Base-by-base conservation (phyloP, 2,888 invertebrate species). In the Folsomia manolachei region DNA sequence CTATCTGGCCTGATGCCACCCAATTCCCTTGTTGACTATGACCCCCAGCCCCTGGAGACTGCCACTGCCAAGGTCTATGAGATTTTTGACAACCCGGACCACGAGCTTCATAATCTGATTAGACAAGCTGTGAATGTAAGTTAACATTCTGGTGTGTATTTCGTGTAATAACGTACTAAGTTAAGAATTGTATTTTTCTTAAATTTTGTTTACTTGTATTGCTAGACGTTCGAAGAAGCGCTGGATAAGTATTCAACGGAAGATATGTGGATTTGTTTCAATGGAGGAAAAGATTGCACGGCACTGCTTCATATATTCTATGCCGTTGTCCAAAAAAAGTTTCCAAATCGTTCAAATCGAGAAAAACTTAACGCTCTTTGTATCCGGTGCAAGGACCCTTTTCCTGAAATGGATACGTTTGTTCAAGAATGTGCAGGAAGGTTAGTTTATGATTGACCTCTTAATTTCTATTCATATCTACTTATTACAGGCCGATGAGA, bases 241-340 rank as follows among this genome's bases (percentile, higher is more conserved):
- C 24, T 90, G 80, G 83, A 85, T 63, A 82, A 86, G 66, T 94
- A 89, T 83, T 86, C 88, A n/a, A 86, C 88, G n/a, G 83, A 90
- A 23, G 87, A 90, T 70, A 86, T 95, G 19, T 94, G 95, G 82
- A 83, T 99, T 27, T 92, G 95, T 26, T 99, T 98, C 84, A 99
- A 99, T 83, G 99, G 99, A 1, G 99, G 99, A 1, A 99, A 99
- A 86, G 99, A 99, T 85, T 98, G 98, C 83, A 97, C 97, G 0
- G 94, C 91, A 0, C 86, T 98, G 18, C 85, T 99, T 52, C 91
- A 94, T 83, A 83, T 95, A 75, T 84, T 87, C 14, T 84, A 87
- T 78, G 85, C 87, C 1, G 85, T 89, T 14, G 82, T 87, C 25
- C 81, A 76, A 11, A 77, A 73, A 69, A 83, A 82, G 72, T 82